Evolutionary conservation across 2,113 vertebrate species (phyloP), one percentile per base, ranked within the genome.

Genomic region (Tretioscincus oriximinensis): DNA sequence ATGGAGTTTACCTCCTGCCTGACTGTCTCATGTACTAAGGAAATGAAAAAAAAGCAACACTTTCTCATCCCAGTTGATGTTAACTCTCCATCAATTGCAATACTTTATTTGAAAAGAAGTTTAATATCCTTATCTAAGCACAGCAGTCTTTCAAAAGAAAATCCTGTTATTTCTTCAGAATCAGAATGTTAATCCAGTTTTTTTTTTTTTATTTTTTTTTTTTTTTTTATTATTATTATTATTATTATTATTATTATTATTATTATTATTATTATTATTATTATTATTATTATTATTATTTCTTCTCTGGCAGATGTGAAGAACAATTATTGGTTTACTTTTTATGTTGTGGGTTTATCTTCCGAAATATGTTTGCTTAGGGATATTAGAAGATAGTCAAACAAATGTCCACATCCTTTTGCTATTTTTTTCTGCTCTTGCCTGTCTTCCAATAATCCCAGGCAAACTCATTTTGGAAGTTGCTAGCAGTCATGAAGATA

Each of bases 61-160:
- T 83, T 58, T 54, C 9, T 88, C 82, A 41, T 65, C 28, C 64
- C 73, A 80, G 78, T 81, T 68, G 64, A 87, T 80, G 28, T 81
- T 73, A 28, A 65, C 41, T 21, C 47, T 76, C 51, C 8, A 29
- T 61, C 60, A 51, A 54, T 49, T 26, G 60, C 60, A 81, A 73
- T 60, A 51, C 11, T 61, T 60, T 7, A 1, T 66, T 66, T 81
- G 75, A 69, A 16, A 8, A 49, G 65, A 16, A 10, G n/a, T 35
- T 41, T 41, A 58, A n/a, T 2, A 80, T 73, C 26, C 22, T 58
- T 54, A 12, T 7, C n/a, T 61, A 41, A 29, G 63, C 45, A 75
- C 45, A 60, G 10, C 26, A 64, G 16, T 82, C 28, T 41, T 63
- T 29, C 22, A 60, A 61, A 20, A 29, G 18, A 28, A 51, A 24